A percentile compares a stretch with the other conserved stretches of the same genome.
phyloP scores from a whole-genome alignment of 2,113 vertebrate genomes.

The Pseudopodoces humilis region DNA sequence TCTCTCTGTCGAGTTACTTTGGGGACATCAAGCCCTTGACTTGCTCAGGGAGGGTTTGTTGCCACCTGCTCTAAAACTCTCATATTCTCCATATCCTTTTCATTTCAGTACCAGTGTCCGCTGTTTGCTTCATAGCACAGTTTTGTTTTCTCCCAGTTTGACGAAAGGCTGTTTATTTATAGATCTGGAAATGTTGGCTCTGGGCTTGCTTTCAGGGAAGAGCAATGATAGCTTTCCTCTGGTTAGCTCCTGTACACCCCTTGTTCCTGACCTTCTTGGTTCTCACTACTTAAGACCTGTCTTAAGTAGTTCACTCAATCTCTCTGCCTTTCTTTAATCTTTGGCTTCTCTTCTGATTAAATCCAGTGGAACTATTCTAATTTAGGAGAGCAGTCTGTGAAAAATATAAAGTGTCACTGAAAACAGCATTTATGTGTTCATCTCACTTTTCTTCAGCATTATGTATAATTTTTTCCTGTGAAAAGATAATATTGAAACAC shows the following conservation, averaged over 20 bases:
- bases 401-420: background rate
- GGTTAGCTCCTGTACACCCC: background rate
- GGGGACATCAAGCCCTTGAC: background rate
- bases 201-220: background rate
- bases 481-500: slow-evolving; percentile 16
- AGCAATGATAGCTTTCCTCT: background rate
- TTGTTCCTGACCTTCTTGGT: background rate
- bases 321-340: background rate
- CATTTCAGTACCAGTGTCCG: background rate
- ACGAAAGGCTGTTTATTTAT: background rate
- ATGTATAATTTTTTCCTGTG: slow-evolving; percentile 2
- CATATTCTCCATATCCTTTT: background rate
- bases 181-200: background rate
- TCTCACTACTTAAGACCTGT: background rate
- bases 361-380: background rate
- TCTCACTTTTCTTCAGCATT: background rate
- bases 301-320: background rate
- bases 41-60: slow-evolving; percentile 23
- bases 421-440: slow-evolving; percentile 25
- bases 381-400: background rate
- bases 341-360: background rate
- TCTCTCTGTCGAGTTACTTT: background rate
- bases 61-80: slow-evolving; percentile 42
- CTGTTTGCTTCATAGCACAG: background rate
- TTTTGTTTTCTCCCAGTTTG: background rate